Evolutionary conservation across 2,113 vertebrate species (phyloP), one percentile per base, ranked within the genome.

Genomic region (Talpa occidentalis): DNA sequence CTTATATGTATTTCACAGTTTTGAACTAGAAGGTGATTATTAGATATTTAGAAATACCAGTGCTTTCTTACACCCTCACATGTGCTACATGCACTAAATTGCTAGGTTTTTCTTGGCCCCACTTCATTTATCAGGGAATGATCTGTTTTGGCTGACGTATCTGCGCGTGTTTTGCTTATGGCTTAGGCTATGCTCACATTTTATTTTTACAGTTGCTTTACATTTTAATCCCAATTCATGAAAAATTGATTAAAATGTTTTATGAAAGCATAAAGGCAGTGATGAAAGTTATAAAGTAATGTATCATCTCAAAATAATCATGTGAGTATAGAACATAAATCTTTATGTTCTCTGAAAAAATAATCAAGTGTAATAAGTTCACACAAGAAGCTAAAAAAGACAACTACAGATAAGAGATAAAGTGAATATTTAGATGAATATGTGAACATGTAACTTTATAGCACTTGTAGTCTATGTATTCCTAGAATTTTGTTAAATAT

Each of bases 191-290:
- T 87, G 6, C 88, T 86, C 32, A 54, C 6, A 62, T 74, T 79
- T 82, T 82, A 35, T 74, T 88, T 83, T 96, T 72, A 56, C 0
- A 81, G 11, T 73, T 87, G n/a, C 70, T 79, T 66, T 92, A 4
- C n/a, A 56, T 88, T 94, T 96, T 73, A 86, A 5, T 11, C 9
- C 10, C 40, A 67, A 44, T 47, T 88, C 54, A 76, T 90, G 17
- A 82, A 89, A 72, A 64, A 5, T 42, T 16, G 35, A 81, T 92
- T 86, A 86, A 89, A 60, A 54, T 92, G 42, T 78, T 94, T 94
- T 67, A 40, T 28, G 78, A 90, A 64, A 77, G 16, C 19, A 70
- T 90, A 78, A 86, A n/a, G 37, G 4, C 26, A 16, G 7, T 87
- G 70, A 62, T 76, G 94, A 88, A 69, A 82, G 72, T 52, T 32